phyloP scores from a whole-genome alignment of 2,888 invertebrate species.

The Lymantria dispar region DNA sequence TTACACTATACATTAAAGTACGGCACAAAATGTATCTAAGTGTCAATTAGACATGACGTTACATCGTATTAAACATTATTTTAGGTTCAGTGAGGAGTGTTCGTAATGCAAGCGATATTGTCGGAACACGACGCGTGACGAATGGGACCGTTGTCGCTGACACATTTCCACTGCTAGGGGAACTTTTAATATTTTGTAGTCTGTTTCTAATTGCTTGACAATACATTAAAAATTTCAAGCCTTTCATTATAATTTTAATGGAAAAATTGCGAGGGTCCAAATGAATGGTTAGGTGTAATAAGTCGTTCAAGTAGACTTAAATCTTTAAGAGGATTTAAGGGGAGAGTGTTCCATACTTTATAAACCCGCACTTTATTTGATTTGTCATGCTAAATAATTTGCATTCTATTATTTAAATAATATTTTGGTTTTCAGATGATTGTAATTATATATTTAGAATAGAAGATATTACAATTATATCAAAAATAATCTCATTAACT shows the following conservation, averaged over 20 bases:
- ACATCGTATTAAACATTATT: conserved; percentile 35
- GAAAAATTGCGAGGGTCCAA: conserved; percentile 34
- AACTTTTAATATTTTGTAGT: conserved; percentile 68
- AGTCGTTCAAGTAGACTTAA: conserved; percentile 6
- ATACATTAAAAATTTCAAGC: conserved; percentile 43
- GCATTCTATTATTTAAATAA: too few relatives aligned
- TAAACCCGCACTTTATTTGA: too few relatives aligned
- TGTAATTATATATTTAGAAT: too few relatives aligned
- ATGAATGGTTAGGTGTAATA: conserved; percentile 11
- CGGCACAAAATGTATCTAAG: conserved; percentile 1
- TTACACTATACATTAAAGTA: too few relatives aligned
- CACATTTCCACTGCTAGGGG: conserved; percentile 53
- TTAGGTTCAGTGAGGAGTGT: conserved; percentile 36
- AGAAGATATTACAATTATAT: too few relatives aligned
- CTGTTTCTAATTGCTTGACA: conserved; percentile 68
- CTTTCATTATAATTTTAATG: conserved; percentile 46
- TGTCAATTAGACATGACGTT: conserved; percentile 24
- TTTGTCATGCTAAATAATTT: too few relatives aligned
- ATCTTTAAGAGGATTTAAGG: background rate
- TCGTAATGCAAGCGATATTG: conserved; percentile 36
- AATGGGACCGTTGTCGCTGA: conserved; percentile 50
- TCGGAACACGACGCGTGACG: conserved; percentile 48
- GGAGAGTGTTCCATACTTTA: too few relatives aligned
- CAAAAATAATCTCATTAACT: too few relatives aligned
- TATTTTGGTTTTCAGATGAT: too few relatives aligned